Base-by-base conservation (phyloP, 2,113 vertebrate genomes). In the Apteryx mantelli region DNA sequence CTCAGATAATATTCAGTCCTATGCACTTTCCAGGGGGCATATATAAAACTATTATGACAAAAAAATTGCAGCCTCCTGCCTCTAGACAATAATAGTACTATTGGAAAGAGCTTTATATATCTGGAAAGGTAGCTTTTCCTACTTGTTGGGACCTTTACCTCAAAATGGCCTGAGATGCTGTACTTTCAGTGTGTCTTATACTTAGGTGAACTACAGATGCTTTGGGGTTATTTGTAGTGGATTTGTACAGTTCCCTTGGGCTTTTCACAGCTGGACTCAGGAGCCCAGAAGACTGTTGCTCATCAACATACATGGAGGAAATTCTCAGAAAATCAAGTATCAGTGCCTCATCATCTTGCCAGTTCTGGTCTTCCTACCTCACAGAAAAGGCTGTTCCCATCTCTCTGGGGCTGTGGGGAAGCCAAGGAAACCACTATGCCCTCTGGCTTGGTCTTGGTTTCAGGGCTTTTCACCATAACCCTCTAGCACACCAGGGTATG, bases 1-100 rank as follows among this genome's bases (percentile, higher is more conserved):
- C 18, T 87, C 77, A 76, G 58, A 87, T 89, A 89, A 69, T 85
- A 91, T 82, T 91, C 70, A 89, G 56, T 87, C 70, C 66, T 22
- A 36, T 73, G 63, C 69, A 53, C 73, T 56, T 89, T 85, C 93
- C 74, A 85, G 77, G 77, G 91, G 42, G n/a, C 1, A 5, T 87
- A 82, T 40, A 89, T 58, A 93, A 93, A 93, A 89, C 65, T 36
- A 81, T 22, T 42, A 82, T 9, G 77, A 70, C 79, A 61, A 80
- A 74, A 52, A 87, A 87, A 61, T 48, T 19, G 34, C 60, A 92
- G 26, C 65, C 74, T 84, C 30, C 61, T 87, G 66, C 20, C 52
- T 84, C 56, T 89, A 70, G 32, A 92, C 79, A 94, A 36, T 55
- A 50, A 7, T 2, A 71, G 24, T 44, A 70, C 34, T 73, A 9